Evolutionary conservation across 2,888 invertebrate genomes (phyloP), one percentile per base, ranked within the genome.

Genomic region (Halocaridina rubra): DNA sequence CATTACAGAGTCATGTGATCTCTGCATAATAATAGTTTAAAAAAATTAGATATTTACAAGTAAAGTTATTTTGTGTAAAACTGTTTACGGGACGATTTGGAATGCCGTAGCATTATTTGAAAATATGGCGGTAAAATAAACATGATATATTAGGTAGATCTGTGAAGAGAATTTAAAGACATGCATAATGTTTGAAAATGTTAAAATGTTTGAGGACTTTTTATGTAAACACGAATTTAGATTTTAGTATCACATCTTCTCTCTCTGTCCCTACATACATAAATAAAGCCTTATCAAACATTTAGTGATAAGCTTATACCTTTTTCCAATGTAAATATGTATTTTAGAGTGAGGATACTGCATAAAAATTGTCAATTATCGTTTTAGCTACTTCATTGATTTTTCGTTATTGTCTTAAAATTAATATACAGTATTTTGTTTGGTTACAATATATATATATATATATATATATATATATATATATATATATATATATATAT

Each of bases 231-330:
- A 82, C 82, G 77, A 77, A 74, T 39, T 77, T 82, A 82, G 82
- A 82, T 77, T 82, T 82, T 82, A 82, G 82, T 33, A 53, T 82
- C 27, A 69, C 82, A 82, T 82, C 82, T 82, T 82, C 82, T 82
- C 82, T 82, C 82, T 82, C 82, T 82, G 82, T 82, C 82, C 82
- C 81, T 33, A n/a, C n/a, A n/a, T n/a, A n/a, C n/a, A n/a, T n/a
- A 77, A 69, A 71, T 46, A 77, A 82, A 46, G 30, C 69, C 53
- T 71, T 33, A 76, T 71, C 71, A 69, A 82, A 82, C 77, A 82
- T 82, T 77, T 77, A 32, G 76, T 77, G 72, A 71, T 71, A 69
- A 61, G 33, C 24, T 24, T 61, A 33, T n/a, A 33, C 22, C 61
- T 30, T 22, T 61, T 64, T 69, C 29, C 19, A 27, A 22, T 69